These are phyloP conservation scores for Carassius gibelio DNA, from an alignment of 2,113 vertebrate genomes.

Conservation along the genomic window DNA sequence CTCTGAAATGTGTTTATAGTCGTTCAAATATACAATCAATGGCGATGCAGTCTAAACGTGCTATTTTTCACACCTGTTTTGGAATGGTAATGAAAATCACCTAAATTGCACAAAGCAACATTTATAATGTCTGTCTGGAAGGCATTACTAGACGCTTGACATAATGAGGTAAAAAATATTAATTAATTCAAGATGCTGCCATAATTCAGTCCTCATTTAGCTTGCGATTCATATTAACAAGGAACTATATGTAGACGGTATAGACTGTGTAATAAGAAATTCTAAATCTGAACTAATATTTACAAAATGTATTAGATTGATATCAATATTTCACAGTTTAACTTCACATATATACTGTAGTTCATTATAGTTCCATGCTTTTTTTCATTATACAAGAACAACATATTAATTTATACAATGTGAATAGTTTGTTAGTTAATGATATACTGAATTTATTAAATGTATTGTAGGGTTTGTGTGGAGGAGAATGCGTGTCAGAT, in stretches of 20 bases:
- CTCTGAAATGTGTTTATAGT: slow-evolving; percentile 31
- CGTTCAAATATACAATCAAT: slow-evolving; percentile 33
- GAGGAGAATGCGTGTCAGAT: too few species aligned
- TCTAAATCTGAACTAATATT: background rate
- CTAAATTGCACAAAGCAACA: background rate
- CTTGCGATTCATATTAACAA: background rate
- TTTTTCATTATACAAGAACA: background rate
- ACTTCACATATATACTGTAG: background rate
- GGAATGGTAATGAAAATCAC: background rate
- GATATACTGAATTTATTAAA: too few species aligned
- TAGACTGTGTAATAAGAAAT: background rate
- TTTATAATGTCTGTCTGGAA: slow-evolving; percentile 5
- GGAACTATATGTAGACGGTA: background rate
- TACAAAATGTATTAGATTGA: background rate
- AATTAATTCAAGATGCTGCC: slow-evolving; percentile 3
- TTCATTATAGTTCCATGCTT: background rate
- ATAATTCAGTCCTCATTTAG: background rate
- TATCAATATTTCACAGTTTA: background rate
- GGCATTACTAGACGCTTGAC: background rate
- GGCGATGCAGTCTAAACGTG: background rate
- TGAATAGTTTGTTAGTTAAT: background rate
- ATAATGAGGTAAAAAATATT: slow-evolving; percentile 8
- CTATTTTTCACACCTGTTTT: slow-evolving; percentile 30
- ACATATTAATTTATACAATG: background rate
- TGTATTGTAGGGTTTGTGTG: too few species aligned